These are phyloP conservation scores for Tachysurus vachellii DNA, from an alignment of 2,113 vertebrate genomes.

Conservation along the genomic window DNA sequence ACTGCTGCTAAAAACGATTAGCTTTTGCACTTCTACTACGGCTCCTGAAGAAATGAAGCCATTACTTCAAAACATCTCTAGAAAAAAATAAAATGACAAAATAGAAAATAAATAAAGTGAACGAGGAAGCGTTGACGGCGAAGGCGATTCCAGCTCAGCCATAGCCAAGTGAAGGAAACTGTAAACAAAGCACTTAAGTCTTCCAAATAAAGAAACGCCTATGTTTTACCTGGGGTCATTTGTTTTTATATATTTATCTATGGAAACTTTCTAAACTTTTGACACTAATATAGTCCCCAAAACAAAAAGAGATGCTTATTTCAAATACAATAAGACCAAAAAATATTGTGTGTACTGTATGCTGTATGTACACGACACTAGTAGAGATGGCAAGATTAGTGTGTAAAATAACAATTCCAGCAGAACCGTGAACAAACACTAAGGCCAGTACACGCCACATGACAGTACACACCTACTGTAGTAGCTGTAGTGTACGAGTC, in stretches of 20 bases:
- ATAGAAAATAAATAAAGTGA: neutral
- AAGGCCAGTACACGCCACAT: neutral
- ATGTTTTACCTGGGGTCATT: neutral
- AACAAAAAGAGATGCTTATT: neutral
- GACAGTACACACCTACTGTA: neutral
- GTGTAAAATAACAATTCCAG: neutral
- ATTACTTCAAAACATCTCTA: neutral
- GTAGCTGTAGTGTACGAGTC: neutral
- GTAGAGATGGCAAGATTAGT: neutral
- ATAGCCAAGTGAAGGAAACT: neutral
- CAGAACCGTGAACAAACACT: neutral
- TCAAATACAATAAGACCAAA: neutral
- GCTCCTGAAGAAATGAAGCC: neutral
- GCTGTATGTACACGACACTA: neutral
- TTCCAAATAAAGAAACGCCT: too few relatives aligned
- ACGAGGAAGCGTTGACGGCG: neutral
- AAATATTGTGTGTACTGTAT: neutral
- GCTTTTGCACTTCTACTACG: neutral
- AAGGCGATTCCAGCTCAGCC: neutral
- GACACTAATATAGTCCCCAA: neutral
- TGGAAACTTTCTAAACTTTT: neutral
- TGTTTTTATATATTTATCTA: neutral
- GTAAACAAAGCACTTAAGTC: constrained; percentile 11
- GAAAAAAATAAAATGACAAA: neutral
- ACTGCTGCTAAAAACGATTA: neutral